phyloP scores from a whole-genome alignment of 37 sponge, comb jelly and placozoan genomes.

The Hexactinellida sp. region DNA sequence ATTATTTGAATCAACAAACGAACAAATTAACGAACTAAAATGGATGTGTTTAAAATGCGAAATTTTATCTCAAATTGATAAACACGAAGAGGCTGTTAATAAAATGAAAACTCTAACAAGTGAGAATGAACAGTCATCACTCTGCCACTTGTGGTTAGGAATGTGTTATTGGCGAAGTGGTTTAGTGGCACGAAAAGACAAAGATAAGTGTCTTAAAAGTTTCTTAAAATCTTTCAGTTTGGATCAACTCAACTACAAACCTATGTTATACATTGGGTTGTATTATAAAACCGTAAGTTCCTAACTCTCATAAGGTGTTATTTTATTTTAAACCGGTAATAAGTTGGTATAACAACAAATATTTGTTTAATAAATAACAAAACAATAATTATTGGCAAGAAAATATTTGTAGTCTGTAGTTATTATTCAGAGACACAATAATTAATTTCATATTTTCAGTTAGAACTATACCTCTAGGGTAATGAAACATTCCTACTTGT shows the following conservation, averaged over 20 bases:
- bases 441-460: too few species aligned
- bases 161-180: neutral
- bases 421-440: too few species aligned
- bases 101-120: neutral
- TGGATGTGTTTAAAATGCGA: neutral
- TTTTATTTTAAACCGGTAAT: too few species aligned
- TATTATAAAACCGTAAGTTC: slow-evolving; percentile 7
- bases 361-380: too few species aligned
- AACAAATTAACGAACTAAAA: neutral
- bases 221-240: slow-evolving; percentile 1
- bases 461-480: too few species aligned
- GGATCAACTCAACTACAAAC: neutral
- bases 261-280: neutral
- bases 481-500: too few species aligned
- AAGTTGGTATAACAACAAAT: too few species aligned
- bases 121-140: neutral
- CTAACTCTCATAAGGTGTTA: too few species aligned
- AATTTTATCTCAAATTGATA: neutral
- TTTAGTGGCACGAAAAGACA: neutral
- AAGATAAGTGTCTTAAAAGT: neutral
- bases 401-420: too few species aligned
- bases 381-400: too few species aligned
- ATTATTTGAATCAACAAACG: neutral
- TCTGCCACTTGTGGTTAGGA: neutral
- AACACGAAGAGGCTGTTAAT: neutral